Conservation (phyloP, 2,113 vertebrate genomes). For the Azemiops feae region DNA sequence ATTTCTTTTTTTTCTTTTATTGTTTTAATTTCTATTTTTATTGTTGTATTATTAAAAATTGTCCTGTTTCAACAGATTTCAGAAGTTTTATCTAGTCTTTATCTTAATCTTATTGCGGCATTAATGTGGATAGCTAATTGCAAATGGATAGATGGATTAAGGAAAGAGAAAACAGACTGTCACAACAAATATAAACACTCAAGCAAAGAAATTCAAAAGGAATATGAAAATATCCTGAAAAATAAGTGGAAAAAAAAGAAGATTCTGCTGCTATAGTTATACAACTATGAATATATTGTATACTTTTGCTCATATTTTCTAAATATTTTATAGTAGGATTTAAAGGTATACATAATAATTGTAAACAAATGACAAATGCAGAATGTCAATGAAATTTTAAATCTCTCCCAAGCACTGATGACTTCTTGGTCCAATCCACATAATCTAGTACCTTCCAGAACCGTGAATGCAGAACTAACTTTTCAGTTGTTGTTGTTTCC, state of each 20-base stretch:
- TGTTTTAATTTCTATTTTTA: too few species aligned
- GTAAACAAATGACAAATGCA: neutral
- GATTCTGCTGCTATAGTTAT: neutral
- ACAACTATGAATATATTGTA: neutral
- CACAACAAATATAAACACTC: neutral
- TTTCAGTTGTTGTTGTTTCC: neutral
- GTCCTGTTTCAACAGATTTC: too few species aligned
- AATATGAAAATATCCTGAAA: neutral
- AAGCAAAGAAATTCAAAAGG: neutral
- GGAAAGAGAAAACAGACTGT: neutral
- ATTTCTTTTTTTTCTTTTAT: too few species aligned
- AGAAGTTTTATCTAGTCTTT: too few species aligned
- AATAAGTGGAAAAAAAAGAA: neutral
- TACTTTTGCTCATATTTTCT: neutral
- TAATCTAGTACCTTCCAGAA: neutral
- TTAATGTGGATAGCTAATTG: neutral
- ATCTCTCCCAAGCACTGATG: neutral
- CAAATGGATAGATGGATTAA: neutral
- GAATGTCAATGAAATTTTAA: neutral
- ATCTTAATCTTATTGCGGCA: too few species aligned
- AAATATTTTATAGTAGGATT: neutral
- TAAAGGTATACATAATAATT: neutral
- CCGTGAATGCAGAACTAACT: neutral
- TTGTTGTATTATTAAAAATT: too few species aligned
- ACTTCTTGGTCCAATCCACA: neutral